phyloP scores from a whole-genome alignment of 35 echinoderm and acorn worm genomes.

The Anneissia japonica region DNA sequence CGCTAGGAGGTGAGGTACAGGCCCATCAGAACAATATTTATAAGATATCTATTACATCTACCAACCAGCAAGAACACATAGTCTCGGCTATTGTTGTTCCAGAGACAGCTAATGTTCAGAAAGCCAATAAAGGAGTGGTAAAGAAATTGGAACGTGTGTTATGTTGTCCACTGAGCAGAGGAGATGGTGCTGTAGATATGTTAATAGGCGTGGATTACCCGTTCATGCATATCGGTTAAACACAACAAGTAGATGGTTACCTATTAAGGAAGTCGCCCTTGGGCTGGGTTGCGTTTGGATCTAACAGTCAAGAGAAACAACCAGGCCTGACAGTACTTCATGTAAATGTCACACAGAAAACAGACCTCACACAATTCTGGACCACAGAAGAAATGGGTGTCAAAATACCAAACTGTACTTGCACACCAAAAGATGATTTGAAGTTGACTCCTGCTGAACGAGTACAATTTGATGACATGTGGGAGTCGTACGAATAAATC shows the following conservation, averaged over 20 bases:
- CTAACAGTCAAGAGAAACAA: background rate
- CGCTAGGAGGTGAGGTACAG: slow-evolving; percentile 57
- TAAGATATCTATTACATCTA: slow-evolving; percentile 4
- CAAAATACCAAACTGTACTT: background rate
- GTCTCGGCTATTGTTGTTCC: slow-evolving; percentile 34
- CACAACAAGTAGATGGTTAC: slow-evolving; percentile 7
- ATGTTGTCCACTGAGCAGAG: too few species aligned
- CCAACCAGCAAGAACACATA: background rate
- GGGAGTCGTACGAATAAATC: background rate
- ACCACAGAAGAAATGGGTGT: background rate
- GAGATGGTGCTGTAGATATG: too few species aligned
- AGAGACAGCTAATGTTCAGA: slow-evolving; percentile 19
- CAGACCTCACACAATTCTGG: background rate
- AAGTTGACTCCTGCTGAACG: background rate
- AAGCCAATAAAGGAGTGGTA: background rate
- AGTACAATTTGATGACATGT: background rate
- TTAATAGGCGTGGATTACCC: too few species aligned
- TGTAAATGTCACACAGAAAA: background rate
- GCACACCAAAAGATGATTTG: background rate
- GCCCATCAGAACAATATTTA: slow-evolving; percentile 40
- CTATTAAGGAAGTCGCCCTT: slow-evolving; percentile 31
- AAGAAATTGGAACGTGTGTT: background rate
- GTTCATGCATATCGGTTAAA: slow-evolving; percentile 40
- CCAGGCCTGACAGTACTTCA: background rate
- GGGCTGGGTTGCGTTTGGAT: slow-evolving; percentile 19